Evolutionary conservation across 2,888 invertebrate species (phyloP).

Genomic region (Rotaria macrura): DNA sequence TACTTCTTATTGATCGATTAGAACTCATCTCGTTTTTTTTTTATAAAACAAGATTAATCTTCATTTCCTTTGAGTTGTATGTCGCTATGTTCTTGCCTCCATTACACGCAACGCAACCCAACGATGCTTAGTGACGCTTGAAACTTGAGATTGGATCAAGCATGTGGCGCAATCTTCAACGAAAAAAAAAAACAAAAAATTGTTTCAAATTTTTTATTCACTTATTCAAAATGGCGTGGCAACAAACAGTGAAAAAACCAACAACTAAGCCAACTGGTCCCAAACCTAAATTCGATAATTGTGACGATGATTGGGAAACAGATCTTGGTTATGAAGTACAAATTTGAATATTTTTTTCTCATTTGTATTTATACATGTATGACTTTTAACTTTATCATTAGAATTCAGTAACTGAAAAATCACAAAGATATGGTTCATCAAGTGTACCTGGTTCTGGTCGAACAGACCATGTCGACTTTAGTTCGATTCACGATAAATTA

Average conservation of each 20-base stretch:
- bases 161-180: background rate
- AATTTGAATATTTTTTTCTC: too few species aligned
- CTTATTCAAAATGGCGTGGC: background rate
- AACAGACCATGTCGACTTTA: slow-evolving; percentile 6
- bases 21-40: background rate
- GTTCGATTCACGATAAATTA: slow-evolving; percentile 53
- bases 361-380: background rate
- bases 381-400: slow-evolving; percentile 37
- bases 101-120: background rate
- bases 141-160: background rate
- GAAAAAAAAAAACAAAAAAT: background rate
- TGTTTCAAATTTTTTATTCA: background rate
- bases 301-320: slow-evolving; percentile 77
- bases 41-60: background rate
- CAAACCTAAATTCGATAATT: background rate
- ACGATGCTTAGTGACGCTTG: background rate
- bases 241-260: background rate
- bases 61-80: background rate
- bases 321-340: slow-evolving; percentile 76
- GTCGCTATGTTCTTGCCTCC: background rate
- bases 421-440: slow-evolving; percentile 81
- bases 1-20: background rate
- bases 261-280: background rate
- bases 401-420: slow-evolving; percentile 84
- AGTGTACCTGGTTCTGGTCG: slow-evolving; percentile 68